Conservation (phyloP, 2,113 vertebrate species). For the Martes martes region DNA sequence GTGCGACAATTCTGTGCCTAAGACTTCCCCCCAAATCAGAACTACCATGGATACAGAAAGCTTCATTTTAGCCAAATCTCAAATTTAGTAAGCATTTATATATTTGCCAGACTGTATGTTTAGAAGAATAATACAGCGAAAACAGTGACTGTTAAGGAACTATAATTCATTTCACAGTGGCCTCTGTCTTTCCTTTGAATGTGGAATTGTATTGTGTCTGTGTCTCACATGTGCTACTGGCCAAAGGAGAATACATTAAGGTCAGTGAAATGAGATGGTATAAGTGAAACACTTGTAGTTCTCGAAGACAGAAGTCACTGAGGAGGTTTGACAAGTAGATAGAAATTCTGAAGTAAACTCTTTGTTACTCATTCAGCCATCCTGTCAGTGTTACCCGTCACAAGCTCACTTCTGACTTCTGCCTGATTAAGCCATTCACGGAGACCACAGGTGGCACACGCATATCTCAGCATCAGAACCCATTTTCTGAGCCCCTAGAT, state of each 20-base stretch:
- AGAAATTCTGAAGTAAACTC: background rate
- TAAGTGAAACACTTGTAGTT: background rate
- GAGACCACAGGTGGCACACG: background rate
- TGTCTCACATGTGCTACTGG: background rate
- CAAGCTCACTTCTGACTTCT: background rate
- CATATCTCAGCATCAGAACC: background rate
- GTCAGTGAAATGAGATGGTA: background rate
- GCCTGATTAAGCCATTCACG: background rate
- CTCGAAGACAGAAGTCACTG: background rate
- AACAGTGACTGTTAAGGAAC: background rate
- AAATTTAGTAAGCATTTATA: background rate
- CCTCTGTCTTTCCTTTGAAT: background rate
- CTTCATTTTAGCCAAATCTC: background rate
- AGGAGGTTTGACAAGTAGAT: background rate
- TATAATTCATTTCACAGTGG: background rate
- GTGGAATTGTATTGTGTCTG: background rate
- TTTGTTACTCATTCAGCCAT: background rate
- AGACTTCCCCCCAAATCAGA: background rate
- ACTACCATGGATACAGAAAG: background rate
- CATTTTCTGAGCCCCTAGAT: background rate
- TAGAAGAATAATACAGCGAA: background rate
- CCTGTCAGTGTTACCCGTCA: background rate
- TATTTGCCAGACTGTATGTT: background rate
- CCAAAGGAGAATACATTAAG: background rate
- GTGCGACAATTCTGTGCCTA: background rate